Base-by-base conservation (phyloP, 2,888 invertebrate genomes). In the Diaperis boleti region DNA sequence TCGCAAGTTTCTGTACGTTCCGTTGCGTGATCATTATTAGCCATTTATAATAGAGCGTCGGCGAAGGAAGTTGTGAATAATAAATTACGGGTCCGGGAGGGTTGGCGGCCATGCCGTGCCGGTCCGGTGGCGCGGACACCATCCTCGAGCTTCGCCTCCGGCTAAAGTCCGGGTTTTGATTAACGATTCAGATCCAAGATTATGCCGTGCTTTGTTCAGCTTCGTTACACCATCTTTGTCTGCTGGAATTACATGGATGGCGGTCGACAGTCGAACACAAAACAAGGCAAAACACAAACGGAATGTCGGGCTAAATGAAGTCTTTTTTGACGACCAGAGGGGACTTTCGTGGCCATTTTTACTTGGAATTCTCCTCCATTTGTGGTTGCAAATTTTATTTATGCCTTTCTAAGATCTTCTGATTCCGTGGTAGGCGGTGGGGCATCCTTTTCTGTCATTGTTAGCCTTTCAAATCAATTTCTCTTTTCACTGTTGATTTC, bases 11-110 rank as follows among this genome's bases (percentile, higher is more conserved):
- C 22, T 15, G 18, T 20, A 41, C 6, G 61, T 29, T 35, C 41
- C 18, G 59, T 41, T 63, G 64, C 70, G 72, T 68, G 73, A 73
- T 75, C 74, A 75, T 75, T 74, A 75, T 75, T 74, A 75, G 73
- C 67, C 73, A 72, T 74, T 73, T 74, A 74, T 74, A 77, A 76
- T 76, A 72, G 77, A 78, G 77, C 77, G 75, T 76, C 73, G 75
- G 76, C 75, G 74, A 33, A 70, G 77, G 77, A 78, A 78, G 76
- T 78, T 76, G 77, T 76, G 78, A 79, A 79, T 79, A 79, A 79
- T 79, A 78, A 79, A 79, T 79, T 76, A 77, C 74, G 75, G 70
- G 65, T 55, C 60, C 66, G 63, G 59, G 44, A 54, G 64, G 49
- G 61, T 61, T 26, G 62, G 64, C 64, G 67, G 67, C 62, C 67